A percentile compares a stretch with the other conserved stretches of the same genome.
Conservation (phyloP, 2,888 invertebrate species). For the Danaus chrysippus region DNA sequence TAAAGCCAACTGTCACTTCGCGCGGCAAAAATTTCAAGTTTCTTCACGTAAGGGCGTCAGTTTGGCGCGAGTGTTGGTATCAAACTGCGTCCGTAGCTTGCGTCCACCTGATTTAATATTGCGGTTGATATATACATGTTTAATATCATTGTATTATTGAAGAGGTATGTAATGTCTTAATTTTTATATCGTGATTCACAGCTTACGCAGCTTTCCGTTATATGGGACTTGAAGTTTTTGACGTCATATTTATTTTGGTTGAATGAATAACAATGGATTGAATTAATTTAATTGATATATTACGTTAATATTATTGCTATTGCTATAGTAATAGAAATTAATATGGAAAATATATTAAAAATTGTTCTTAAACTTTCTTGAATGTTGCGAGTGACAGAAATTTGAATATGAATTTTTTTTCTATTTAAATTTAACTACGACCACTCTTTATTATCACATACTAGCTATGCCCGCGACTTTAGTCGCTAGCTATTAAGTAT, state of each 20-base stretch:
- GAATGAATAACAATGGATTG: conserved; percentile 28
- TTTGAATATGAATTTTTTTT: too few species aligned
- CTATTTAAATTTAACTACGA: too few species aligned
- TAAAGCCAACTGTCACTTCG: conserved; percentile 45
- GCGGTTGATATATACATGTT: conserved; percentile 33
- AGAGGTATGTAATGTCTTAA: conserved; percentile 19
- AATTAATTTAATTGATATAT: conserved; percentile 30
- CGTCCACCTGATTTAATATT: conserved; percentile 46
- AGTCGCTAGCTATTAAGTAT: too few species aligned
- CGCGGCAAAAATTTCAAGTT: conserved; percentile 44
- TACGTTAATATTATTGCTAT: neutral
- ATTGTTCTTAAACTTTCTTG: too few species aligned
- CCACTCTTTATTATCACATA: too few species aligned
- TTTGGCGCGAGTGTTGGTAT: conserved; percentile 39
- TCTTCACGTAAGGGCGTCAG: conserved; percentile 43
- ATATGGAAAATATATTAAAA: neutral
- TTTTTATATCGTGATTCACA: conserved; percentile 7
- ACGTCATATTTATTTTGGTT: conserved; percentile 4
- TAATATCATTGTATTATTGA: conserved; percentile 19
- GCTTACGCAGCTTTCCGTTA: conserved; percentile 5
- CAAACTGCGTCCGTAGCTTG: conserved; percentile 47
- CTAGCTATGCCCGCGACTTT: too few species aligned
- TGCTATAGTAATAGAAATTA: conserved; percentile 7
- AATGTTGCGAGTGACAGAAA: too few species aligned
- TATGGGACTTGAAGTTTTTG: neutral